phyloP scores from a whole-genome alignment of 2,888 invertebrate genomes.

The Arrhopalites spinosus region DNA sequence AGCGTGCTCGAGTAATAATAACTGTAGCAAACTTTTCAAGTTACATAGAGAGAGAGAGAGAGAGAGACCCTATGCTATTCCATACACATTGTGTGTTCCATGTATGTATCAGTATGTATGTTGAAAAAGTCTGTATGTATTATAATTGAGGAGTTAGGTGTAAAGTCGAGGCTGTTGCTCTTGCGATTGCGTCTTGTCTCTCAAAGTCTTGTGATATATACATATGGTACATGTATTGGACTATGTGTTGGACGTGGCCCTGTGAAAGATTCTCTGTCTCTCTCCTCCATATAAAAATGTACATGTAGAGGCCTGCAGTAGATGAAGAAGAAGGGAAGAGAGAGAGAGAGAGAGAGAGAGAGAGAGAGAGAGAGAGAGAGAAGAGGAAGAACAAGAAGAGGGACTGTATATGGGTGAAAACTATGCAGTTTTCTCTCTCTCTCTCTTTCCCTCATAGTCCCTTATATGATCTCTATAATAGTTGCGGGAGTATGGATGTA shows the following conservation, averaged over 20 bases:
- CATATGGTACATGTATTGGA: background rate
- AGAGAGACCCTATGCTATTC: no score
- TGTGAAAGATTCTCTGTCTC: background rate
- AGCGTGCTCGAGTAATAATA: no score
- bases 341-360: background rate
- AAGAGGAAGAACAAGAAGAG: background rate
- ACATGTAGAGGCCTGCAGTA: no score
- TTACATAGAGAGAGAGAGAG: no score
- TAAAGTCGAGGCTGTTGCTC: constrained; percentile 13
- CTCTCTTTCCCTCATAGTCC: background rate
- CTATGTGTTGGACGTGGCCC: background rate
- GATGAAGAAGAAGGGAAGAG: constrained; percentile 1
- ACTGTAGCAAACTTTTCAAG: no score
- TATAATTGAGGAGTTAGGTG: background rate
- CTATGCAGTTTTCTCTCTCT: background rate
- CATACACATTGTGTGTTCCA: background rate
- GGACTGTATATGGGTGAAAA: background rate
- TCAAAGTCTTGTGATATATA: background rate
- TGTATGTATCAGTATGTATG: background rate
- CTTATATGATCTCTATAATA: background rate
- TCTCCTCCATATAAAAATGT: background rate
- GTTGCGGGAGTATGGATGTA: background rate
- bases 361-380: background rate
- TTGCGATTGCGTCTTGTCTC: constrained; percentile 25
- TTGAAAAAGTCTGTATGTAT: background rate